Evolutionary conservation across 2,888 invertebrate genomes (phyloP).

Genomic region (Cinara cedri): DNA sequence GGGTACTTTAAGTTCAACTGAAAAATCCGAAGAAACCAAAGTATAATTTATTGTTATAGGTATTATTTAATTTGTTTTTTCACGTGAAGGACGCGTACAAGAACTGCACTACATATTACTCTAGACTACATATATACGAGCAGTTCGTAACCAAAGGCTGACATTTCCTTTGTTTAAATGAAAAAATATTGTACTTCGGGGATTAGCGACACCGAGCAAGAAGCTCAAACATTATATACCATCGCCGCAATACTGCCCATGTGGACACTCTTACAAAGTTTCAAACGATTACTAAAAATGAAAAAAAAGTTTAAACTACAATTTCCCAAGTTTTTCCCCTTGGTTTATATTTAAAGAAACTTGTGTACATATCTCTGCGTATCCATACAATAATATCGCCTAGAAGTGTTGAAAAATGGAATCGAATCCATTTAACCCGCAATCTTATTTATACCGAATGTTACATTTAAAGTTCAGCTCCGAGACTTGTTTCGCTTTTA

Average conservation of each 20-base stretch:
- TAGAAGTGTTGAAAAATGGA: background rate
- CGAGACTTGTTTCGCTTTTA: background rate
- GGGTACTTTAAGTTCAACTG: no score
- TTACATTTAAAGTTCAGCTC: conserved; percentile 20
- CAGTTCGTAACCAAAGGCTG: background rate
- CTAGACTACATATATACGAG: background rate
- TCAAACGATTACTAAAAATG: background rate
- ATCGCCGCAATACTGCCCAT: background rate
- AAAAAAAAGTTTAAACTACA: conserved; percentile 18
- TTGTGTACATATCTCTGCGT: conserved; percentile 7
- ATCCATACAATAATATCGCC: background rate
- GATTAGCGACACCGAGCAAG: background rate
- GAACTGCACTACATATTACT: background rate
- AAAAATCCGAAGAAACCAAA: no score
- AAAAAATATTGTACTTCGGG: conserved; percentile 29
- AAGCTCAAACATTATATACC: background rate
- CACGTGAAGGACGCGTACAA: background rate
- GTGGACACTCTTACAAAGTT: conserved; percentile 5
- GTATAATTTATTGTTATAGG: background rate
- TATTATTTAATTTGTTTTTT: background rate
- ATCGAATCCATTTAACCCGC: conserved; percentile 21
- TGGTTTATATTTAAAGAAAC: conserved; percentile 19
- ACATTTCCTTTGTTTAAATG: conserved; percentile 18
- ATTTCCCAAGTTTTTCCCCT: conserved; percentile 2
- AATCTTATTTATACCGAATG: background rate